phyloP scores from a whole-genome alignment of 1,140 invertebrate genomes.

The Calliopsis andreniformis region DNA sequence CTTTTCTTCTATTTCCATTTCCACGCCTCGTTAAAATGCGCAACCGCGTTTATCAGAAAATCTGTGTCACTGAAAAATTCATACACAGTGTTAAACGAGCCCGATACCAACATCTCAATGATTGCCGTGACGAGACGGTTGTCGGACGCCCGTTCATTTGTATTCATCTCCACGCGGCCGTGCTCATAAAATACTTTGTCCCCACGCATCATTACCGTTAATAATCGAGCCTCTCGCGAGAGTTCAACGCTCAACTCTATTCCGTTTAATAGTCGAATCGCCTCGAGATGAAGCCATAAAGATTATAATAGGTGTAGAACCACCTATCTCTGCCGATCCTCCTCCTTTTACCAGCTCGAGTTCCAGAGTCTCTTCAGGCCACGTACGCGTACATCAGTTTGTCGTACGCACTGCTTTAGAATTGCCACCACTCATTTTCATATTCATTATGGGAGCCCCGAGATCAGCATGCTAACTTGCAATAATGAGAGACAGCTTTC shows the following conservation, averaged over 20 bases:
- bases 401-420: constrained; percentile 40
- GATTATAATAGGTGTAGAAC: constrained; percentile 49
- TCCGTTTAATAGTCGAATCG: constrained; percentile 44
- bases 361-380: background rate
- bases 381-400: constrained; percentile 20
- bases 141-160: constrained; percentile 6
- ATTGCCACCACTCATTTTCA: constrained; percentile 57
- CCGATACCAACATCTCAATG: background rate
- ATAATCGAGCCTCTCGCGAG: constrained; percentile 35
- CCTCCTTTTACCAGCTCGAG: constrained; percentile 13
- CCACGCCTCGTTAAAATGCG: too few relatives aligned
- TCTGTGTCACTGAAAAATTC: background rate
- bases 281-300: constrained; percentile 58
- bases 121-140: background rate
- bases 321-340: constrained; percentile 31
- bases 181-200: constrained; percentile 2
- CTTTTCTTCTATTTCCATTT: too few relatives aligned
- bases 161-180: background rate
- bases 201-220: constrained; percentile 34
- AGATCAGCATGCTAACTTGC: constrained; percentile 65
- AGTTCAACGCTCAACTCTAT: constrained; percentile 38
- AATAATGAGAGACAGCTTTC: constrained; percentile 51
- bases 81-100: background rate
- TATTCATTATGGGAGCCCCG: constrained; percentile 58
- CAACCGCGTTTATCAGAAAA: background rate